Base-by-base conservation (phyloP, 2,797 vertebrate species). In the Sphaeramia orbicularis region DNA sequence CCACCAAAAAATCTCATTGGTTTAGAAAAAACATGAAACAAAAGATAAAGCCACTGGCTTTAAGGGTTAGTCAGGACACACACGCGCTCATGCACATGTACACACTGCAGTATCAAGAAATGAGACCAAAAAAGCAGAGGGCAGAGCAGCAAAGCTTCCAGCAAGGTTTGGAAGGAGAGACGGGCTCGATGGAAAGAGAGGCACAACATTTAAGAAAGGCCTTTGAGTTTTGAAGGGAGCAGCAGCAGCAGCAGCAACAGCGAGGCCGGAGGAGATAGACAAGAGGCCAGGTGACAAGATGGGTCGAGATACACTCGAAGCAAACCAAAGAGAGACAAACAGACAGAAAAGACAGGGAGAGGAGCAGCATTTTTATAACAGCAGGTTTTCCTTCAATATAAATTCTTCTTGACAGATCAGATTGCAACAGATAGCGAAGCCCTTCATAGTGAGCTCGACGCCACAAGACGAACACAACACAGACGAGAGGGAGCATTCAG, bases 151-250 rank as follows among this genome's bases (percentile, higher is more conserved):
- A 86, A 81, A 88, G 83, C 81, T 83, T 88, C 84, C 86, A 86
- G 78, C 56, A 6, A 75, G 59, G 60, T 81, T 85, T 69, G 72
- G 81, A 83, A 80, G 79, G 63, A 86, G 57, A 76, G 75, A 74
- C 44, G 14, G 57, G 75, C 65, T 80, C 36, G 21, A 66, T 27
- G 72, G 71, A 83, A 71, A 87, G 69, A 90, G 91, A 94, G 92
- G 91, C 93, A 93, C 92, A 27, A 71, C 88, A 84, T 91, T 40
- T 84, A 81, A 90, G 81, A 91, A 92, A 95, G 92, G 92, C 92
- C 89, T 91, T 93, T 83, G 83, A 91, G 89, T 86, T 86, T 79
- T 47, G 52, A 49, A 70, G 73, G 81, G 73, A 56, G 74, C 65
- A 84, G 84, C 82, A 88, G 72, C 73, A 63, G 40, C 55, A 16